Evolutionary conservation across 2,888 invertebrate species (phyloP).

Genomic region (Meta bourneti): DNA sequence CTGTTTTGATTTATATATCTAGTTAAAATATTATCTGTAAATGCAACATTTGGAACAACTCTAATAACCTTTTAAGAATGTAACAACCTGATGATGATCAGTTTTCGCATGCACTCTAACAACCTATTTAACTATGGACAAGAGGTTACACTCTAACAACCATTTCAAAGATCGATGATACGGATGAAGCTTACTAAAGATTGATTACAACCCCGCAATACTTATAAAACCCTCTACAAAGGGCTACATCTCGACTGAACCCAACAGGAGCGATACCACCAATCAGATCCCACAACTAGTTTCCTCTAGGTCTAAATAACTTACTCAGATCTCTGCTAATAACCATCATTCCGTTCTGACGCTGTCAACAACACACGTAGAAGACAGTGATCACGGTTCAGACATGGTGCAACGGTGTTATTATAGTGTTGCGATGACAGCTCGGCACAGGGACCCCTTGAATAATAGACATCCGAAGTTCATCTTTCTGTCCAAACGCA

Average conservation of each 20-base stretch:
- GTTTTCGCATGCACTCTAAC: too few species aligned
- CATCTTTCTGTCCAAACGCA: constrained; percentile 56
- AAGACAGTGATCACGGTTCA: constrained; percentile 2
- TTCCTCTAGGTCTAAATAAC: constrained; percentile 9
- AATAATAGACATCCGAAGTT: constrained; percentile 47
- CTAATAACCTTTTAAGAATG: too few species aligned
- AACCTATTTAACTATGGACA: too few species aligned
- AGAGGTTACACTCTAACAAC: too few species aligned
- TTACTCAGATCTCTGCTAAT: constrained; percentile 43
- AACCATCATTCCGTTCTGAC: constrained; percentile 4
- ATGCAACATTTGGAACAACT: too few species aligned
- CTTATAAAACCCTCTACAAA: neutral
- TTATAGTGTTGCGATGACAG: constrained; percentile 36
- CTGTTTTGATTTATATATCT: too few species aligned
- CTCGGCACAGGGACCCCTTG: neutral
- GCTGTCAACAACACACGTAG: constrained; percentile 49
- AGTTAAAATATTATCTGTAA: too few species aligned
- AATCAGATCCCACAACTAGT: neutral
- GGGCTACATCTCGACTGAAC: neutral
- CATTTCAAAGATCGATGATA: too few species aligned
- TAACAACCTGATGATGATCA: too few species aligned
- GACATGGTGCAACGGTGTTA: constrained; percentile 54
- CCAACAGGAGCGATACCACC: neutral
- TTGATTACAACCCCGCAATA: too few species aligned
- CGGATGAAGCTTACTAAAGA: too few species aligned